Conservation (phyloP, 2,888 invertebrate genomes). For the Sinelater perroti region DNA sequence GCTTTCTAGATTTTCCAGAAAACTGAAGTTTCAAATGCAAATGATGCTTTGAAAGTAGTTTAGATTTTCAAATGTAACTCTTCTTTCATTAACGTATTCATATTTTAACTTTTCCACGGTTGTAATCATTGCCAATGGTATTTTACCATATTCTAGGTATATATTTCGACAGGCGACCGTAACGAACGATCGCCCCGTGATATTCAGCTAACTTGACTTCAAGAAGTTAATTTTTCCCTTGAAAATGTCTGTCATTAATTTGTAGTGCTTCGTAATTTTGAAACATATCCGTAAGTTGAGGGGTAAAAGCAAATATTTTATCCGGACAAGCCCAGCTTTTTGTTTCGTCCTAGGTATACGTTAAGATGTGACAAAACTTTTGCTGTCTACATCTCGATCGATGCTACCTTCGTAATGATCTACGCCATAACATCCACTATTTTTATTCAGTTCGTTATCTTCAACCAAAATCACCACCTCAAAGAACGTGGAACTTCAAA, state of each 20-base stretch:
- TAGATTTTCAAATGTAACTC: constrained; percentile 92
- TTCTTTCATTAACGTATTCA: constrained; percentile 98
- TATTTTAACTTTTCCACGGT: constrained; percentile 98
- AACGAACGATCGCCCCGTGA: constrained; percentile 95
- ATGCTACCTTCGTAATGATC: too few species aligned
- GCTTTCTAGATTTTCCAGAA: constrained; percentile 91
- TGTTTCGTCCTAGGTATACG: constrained; percentile 91
- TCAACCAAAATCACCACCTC: too few species aligned
- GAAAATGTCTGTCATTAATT: constrained; percentile 97
- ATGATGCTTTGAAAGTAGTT: constrained; percentile 97
- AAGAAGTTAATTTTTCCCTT: constrained; percentile 97
- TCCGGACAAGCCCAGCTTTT: constrained; percentile 95
- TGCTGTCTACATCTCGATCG: too few species aligned
- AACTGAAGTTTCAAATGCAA: constrained; percentile 96
- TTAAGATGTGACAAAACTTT: too few species aligned
- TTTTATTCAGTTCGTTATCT: too few species aligned
- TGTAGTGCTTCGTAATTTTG: constrained; percentile 98
- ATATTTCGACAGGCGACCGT: constrained; percentile 88
- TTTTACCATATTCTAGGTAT: constrained; percentile 91
- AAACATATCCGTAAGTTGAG: constrained; percentile 98
- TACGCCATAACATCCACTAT: too few species aligned
- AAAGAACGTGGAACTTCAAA: too few species aligned
- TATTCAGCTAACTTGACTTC: constrained; percentile 98
- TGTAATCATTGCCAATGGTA: constrained; percentile 93
- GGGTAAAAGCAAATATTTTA: constrained; percentile 97